Evolutionary conservation across 2,888 invertebrate genomes (phyloP).

Genomic region (Pristionchus exspectatus): DNA sequence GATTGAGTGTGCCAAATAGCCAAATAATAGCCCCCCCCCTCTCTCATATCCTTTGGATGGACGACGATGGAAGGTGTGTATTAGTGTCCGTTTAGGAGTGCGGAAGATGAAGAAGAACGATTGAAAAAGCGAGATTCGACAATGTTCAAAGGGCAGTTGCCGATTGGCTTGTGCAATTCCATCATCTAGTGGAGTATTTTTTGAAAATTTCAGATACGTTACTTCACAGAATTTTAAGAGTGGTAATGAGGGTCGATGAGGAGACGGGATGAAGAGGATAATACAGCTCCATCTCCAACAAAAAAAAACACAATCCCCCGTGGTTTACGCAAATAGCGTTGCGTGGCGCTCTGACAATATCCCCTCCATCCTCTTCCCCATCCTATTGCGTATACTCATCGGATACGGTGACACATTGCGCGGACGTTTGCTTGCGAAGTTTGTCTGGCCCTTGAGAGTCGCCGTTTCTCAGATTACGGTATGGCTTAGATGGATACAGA

Average conservation of each 20-base stretch:
- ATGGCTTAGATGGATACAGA: background rate
- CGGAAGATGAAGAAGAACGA: background rate
- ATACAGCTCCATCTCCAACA: background rate
- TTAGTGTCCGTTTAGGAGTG: slow-evolving; percentile 30
- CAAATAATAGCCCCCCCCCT: slow-evolving; percentile 21
- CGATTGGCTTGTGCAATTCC: background rate
- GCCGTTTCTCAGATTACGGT: background rate
- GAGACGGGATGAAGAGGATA: too few species aligned
- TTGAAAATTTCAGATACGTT: too few species aligned
- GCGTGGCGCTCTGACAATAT: background rate
- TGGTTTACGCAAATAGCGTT: slow-evolving; percentile 5
- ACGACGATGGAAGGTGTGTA: background rate
- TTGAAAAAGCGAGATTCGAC: background rate
- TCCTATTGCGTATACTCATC: background rate
- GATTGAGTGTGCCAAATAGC: slow-evolving; percentile 42
- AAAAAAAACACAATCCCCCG: background rate
- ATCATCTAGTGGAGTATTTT: too few species aligned
- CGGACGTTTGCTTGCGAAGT: background rate
- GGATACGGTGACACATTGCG: slow-evolving; percentile 34
- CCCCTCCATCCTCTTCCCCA: background rate
- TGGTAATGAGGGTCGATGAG: too few species aligned
- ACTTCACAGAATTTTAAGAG: too few species aligned
- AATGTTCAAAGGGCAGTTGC: background rate
- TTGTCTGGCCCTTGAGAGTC: background rate
- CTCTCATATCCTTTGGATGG: background rate